A percentile compares a stretch with the other conserved stretches of the same genome.
Evolutionary conservation across 1,140 invertebrate species (phyloP).

Genomic region (Camponotus pennsylvanicus): DNA sequence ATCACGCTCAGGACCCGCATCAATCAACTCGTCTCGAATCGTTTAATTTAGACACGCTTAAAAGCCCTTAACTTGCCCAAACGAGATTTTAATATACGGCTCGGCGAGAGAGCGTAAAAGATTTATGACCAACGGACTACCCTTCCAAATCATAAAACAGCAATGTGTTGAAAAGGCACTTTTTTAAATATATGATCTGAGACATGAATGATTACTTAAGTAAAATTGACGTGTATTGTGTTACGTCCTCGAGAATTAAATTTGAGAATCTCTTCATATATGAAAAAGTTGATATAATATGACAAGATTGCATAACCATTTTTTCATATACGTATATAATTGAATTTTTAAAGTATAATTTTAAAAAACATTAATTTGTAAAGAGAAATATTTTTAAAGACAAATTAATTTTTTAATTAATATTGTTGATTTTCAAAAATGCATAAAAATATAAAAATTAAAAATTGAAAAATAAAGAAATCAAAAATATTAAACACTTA

Average conservation of each 20-base stretch:
- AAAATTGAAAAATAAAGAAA: neutral
- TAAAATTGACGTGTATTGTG: conserved; percentile 4
- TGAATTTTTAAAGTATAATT: neutral
- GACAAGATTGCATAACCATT: no score
- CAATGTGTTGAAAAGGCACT: conserved; percentile 47
- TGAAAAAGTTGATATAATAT: neutral
- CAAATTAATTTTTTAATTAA: neutral
- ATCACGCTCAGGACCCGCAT: neutral
- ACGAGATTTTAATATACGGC: conserved; percentile 44
- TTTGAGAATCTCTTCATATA: conserved; percentile 5
- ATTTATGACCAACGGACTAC: conserved; percentile 14
- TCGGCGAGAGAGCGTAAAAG: neutral
- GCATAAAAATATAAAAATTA: neutral
- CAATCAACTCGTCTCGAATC: conserved; percentile 22
- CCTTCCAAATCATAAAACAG: conserved; percentile 46
- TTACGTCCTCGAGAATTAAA: neutral
- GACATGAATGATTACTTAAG: conserved; percentile 19
- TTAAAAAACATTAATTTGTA: neutral
- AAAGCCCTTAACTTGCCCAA: conserved; percentile 23
- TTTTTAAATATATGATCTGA: neutral
- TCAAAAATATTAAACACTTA: conserved; percentile 2
- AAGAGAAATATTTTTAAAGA: neutral
- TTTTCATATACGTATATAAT: neutral
- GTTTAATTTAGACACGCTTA: conserved; percentile 48
- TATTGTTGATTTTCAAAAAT: neutral